Conservation (phyloP, 2,888 invertebrate species). For the Metopia argyrocephala region DNA sequence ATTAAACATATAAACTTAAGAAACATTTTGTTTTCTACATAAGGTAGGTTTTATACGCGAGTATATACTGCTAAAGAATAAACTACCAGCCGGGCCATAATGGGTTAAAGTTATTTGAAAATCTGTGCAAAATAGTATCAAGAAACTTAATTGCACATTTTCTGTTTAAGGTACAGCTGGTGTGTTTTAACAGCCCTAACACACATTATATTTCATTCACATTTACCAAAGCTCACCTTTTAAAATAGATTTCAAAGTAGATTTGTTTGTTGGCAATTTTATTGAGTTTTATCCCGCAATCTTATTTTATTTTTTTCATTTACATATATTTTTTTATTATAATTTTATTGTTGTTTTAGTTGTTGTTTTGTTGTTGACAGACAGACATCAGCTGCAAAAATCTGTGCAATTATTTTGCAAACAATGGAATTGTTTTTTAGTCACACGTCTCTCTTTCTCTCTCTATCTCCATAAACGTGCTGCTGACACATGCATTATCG, state of each 20-base stretch:
- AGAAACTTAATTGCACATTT: too few species aligned
- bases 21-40: too few species aligned
- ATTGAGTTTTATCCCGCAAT: not conserved
- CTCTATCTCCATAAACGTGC: constrained; percentile 11
- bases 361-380: constrained; percentile 44
- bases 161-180: too few species aligned
- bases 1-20: too few species aligned
- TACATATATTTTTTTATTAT: constrained; percentile 35
- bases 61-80: too few species aligned
- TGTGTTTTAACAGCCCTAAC: too few species aligned
- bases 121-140: too few species aligned
- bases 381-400: constrained; percentile 73
- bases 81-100: too few species aligned
- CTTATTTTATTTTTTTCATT: not conserved
- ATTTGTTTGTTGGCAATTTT: not conserved
- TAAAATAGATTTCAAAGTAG: not conserved
- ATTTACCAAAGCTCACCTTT: too few species aligned
- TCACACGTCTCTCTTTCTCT: constrained; percentile 9
- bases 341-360: constrained; percentile 47
- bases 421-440: constrained; percentile 74
- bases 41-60: too few species aligned
- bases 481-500: not conserved
- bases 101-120: too few species aligned
- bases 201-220: too few species aligned
- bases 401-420: constrained; percentile 76